Evolutionary conservation across 1,140 invertebrate species (phyloP), one percentile per base, ranked within the genome.

Genomic region (Euschistus heros): DNA sequence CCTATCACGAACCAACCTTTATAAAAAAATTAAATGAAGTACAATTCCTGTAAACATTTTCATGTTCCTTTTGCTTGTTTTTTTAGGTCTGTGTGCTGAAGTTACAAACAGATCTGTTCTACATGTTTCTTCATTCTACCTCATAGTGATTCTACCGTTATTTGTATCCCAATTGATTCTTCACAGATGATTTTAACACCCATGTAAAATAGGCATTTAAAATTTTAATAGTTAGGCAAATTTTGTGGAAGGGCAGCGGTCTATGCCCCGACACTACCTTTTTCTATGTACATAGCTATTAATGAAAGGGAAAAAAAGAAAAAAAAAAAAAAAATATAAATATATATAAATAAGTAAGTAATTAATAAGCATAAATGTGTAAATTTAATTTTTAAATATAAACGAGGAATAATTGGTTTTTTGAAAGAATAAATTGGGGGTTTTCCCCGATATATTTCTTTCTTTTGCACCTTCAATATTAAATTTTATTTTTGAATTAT

Each of bases 181-280:
- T 57, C 54, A 57, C 54, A 57, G 54, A 57, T 57, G 54, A 57
- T 57, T 57, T 57, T 57, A 57, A 57, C 54, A 26, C 54, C 22
- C 15, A 24, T 24, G 24, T 24, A 57, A 17, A 24, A 24, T 57
- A 57, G 54, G 54, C 54, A 57, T 57, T 57, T 57, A 57, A 57
- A 37, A 57, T 57, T 57, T 24, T 24, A 22, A 24, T 57, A 57
- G 54, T 24, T 57, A 57, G 54, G 54, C 54, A 57, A 57, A 57
- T 57, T 57, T 26, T 50, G 47, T 22, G 22, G 24, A 57, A 57
- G 20, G 24, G 15, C 20, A 5, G 22, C 15, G 18, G 24, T 24
- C 26, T 14, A 24, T 24, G 18, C 6, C 24, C 24, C 24, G 15
- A 24, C 54, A 24, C 18, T 27, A 24, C 20, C 24, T 26, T 57